phyloP scores from a whole-genome alignment of 2,113 vertebrate species.

The Aspiorhynchus laticeps region DNA sequence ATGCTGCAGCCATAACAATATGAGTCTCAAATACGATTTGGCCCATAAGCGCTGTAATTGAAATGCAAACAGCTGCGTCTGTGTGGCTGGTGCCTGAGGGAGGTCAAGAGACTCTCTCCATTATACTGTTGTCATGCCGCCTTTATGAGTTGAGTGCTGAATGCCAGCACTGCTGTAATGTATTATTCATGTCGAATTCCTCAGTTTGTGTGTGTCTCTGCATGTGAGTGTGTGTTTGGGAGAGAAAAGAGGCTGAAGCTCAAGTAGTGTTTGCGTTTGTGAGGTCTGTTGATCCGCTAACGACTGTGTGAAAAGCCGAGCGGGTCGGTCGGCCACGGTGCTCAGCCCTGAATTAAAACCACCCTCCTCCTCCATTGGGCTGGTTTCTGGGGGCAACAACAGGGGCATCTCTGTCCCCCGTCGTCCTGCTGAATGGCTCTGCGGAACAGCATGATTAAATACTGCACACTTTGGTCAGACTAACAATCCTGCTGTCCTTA shows the following conservation, averaged over 20 bases:
- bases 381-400: constrained; percentile 48
- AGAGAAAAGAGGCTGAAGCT: constrained; percentile 30
- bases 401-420: constrained; percentile 26
- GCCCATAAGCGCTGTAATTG: constrained; percentile 67
- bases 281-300: constrained; percentile 41
- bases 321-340: constrained; percentile 4
- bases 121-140: constrained; percentile 78
- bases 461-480: constrained; percentile 12
- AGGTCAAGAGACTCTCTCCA: constrained; percentile 79
- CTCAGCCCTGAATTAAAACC: constrained; percentile 38
- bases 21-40: constrained; percentile 32
- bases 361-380: constrained; percentile 34
- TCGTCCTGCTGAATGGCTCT: constrained; percentile 11
- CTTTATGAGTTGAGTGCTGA: constrained; percentile 71
- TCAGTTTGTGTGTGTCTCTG: constrained; percentile 72
- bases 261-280: constrained; percentile 51
- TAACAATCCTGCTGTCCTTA: not conserved
- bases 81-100: constrained; percentile 66
- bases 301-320: constrained; percentile 49
- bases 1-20: constrained; percentile 52
- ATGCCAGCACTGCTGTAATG: constrained; percentile 73
- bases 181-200: constrained; percentile 76
- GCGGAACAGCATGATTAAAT: constrained; percentile 14
- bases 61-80: constrained; percentile 76
- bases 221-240: constrained; percentile 52